A percentile compares a stretch with the other conserved stretches of the same genome.
These are phyloP conservation scores for Deroptyus accipitrinus DNA, from an alignment of 2,113 vertebrate genomes.

Conservation along the genomic window DNA sequence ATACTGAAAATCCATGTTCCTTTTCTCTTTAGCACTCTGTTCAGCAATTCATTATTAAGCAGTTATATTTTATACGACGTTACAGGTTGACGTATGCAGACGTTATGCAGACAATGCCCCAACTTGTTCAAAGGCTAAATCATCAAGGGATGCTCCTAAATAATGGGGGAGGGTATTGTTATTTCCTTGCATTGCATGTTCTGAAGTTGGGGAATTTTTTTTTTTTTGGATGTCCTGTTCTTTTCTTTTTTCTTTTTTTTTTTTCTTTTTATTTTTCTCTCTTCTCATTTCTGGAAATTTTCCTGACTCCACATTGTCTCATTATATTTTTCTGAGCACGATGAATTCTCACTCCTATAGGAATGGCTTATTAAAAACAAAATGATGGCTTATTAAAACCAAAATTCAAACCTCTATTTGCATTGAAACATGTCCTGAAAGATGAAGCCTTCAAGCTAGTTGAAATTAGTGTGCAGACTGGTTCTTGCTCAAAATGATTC, in stretches of 20 bases:
- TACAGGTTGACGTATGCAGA: neutral
- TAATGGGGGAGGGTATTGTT: fast-evolving
- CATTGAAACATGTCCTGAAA: neutral
- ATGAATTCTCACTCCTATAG: neutral
- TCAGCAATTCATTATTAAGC: neutral
- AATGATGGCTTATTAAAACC: neutral
- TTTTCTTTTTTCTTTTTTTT: too few species aligned
- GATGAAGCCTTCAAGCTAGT: neutral
- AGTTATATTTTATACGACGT: neutral
- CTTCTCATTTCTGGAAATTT: neutral
- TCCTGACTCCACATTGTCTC: neutral
- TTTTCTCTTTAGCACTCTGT: neutral
- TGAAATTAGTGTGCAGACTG: neutral
- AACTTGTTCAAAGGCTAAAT: neutral
- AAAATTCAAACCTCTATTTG: neutral
- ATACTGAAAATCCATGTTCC: neutral
- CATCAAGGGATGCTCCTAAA: neutral
- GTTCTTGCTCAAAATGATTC: neutral
- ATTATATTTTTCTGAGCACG: neutral
- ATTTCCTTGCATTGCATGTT: neutral
- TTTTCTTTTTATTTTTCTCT: neutral
- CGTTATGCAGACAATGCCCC: neutral
- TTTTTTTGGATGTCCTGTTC: neutral
- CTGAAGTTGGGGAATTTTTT: neutral
- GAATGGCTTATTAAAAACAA: neutral